Evolutionary conservation across 1,140 invertebrate species (phyloP), one percentile per base, ranked within the genome.

Genomic region (Ceratosolen fusciceps): DNA sequence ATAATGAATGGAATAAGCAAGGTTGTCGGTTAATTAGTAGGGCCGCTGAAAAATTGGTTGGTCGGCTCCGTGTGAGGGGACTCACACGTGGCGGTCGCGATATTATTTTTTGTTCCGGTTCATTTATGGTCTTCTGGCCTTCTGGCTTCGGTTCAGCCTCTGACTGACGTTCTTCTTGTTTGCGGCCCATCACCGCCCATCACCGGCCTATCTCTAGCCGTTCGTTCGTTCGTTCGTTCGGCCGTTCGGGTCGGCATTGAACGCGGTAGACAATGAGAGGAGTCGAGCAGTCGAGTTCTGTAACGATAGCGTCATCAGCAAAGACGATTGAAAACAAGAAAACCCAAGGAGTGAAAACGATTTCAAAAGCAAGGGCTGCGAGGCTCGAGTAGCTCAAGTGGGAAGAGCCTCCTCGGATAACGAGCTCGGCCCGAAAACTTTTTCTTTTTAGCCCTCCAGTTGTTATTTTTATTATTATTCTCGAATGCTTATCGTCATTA

Each of bases 401-500:
- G 56, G 56, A 58, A 58, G 56, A 2, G 24, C 82, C 81, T 80
- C 82, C 81, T 80, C 80, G 78, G 83, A 83, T 81, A 77, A 77
- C 67, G 60, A 76, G 82, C 68, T 54, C 79, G 62, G 75, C 81
- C 77, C 74, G 81, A 80, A 84, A 86, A 83, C 67, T 84, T 85
- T 82, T 82, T 77, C 77, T 77, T 79, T 52, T 82, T 79, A 80
- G 80, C 80, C 60, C 74, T 79, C 80, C 82, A 82, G 82, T 86
- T 80, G 82, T 83, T 81, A 83, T 83, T 84, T 81, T 86, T 86
- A 85, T 85, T 82, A 81, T 82, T 81, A 83, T 81, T 74, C 62
- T 29, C 74, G 49, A 58, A 77, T 70, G 82, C 83, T 86, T 85
- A 86, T 83, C 82, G 83, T 86, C 83, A 85, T 86, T 85, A 84